These are phyloP conservation scores for Chrysocyon brachyurus DNA, from an alignment of 2,797 vertebrate genomes.

Conservation along the genomic window DNA sequence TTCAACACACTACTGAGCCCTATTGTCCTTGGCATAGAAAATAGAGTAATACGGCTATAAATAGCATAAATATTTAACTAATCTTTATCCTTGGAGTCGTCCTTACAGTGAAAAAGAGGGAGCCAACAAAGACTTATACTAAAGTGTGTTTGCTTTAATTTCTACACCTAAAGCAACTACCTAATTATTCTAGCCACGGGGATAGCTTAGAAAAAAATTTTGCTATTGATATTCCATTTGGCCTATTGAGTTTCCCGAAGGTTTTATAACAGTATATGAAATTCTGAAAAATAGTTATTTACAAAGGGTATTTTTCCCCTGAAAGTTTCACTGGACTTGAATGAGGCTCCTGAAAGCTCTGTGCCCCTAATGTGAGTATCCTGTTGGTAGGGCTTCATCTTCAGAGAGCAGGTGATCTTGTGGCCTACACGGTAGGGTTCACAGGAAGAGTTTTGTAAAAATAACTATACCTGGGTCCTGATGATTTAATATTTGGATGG, in stretches of 20 bases:
- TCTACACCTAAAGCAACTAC: slow-evolving; percentile 46
- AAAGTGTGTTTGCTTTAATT: background rate
- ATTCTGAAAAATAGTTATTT: slow-evolving; percentile 61
- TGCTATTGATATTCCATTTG: slow-evolving; percentile 36
- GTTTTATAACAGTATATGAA: slow-evolving; percentile 41
- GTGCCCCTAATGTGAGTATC: background rate
- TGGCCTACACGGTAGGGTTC: background rate
- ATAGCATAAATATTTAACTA: background rate
- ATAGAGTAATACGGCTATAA: background rate
- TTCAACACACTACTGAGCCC: background rate
- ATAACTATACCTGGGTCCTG: background rate
- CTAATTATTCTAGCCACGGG: slow-evolving; percentile 41
- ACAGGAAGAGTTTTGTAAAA: background rate
- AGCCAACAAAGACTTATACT: slow-evolving; percentile 4
- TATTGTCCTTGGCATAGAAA: background rate
- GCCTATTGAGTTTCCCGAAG: slow-evolving; percentile 16
- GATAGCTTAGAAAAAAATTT: slow-evolving; percentile 62
- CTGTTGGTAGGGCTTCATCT: background rate
- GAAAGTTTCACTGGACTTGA: slow-evolving; percentile 16
- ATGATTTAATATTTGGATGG: background rate
- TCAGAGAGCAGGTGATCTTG: background rate
- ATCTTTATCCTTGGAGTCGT: background rate
- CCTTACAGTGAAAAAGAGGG: slow-evolving; percentile 21
- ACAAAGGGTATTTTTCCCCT: slow-evolving; percentile 14
- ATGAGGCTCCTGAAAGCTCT: background rate